Evolutionary conservation across 2,888 invertebrate genomes (phyloP).

Genomic region (Dicroscelio sp.): DNA sequence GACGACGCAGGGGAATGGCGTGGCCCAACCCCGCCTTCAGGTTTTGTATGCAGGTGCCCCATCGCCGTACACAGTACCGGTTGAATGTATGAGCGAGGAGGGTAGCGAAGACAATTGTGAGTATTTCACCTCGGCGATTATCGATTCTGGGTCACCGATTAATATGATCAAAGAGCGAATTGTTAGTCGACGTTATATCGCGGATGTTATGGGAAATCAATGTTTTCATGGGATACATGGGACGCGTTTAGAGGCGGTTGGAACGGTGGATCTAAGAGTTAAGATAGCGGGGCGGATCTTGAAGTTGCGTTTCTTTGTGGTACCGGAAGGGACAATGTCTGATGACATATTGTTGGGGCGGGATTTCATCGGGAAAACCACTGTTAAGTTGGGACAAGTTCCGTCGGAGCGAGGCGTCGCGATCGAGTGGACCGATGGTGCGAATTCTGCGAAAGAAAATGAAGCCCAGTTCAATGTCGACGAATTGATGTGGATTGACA

Average conservation of each 20-base stretch:
- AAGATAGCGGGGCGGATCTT: neutral
- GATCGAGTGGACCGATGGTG: neutral
- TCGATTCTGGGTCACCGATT: slow-evolving; percentile 26
- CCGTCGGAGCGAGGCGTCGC: neutral
- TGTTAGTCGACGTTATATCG: neutral
- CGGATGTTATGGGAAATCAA: neutral
- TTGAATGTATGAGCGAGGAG: neutral
- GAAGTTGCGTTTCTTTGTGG: neutral
- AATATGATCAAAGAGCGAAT: neutral
- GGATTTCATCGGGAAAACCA: neutral
- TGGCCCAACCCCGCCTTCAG: too few species aligned
- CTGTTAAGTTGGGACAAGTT: neutral
- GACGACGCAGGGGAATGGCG: too few species aligned
- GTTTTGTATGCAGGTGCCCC: neutral
- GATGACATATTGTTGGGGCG: neutral
- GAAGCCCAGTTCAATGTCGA: slow-evolving; percentile 15
- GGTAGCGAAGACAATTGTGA: neutral
- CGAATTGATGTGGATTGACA: neutral
- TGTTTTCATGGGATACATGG: slow-evolving; percentile 15
- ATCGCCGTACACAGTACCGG: neutral
- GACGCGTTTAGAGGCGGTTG: neutral
- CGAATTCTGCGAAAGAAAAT: neutral
- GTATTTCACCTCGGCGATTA: neutral
- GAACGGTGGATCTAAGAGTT: neutral
- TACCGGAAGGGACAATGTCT: slow-evolving; percentile 5